phyloP scores from a whole-genome alignment of 2,797 vertebrate species.

The Bovichtus diacanthus region DNA sequence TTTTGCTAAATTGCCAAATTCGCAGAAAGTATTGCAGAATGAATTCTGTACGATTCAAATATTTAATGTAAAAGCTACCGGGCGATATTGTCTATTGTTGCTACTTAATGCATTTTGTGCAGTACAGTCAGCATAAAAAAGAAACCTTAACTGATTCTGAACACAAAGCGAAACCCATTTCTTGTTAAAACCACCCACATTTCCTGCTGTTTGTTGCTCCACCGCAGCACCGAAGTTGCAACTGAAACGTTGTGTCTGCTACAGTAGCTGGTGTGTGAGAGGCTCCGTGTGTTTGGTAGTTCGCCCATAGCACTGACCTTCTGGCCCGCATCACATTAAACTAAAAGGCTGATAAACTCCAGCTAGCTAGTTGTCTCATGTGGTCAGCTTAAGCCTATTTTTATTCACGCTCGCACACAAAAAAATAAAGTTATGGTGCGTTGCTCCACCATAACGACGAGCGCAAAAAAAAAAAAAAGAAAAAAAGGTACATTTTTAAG shows the following conservation, averaged over 20 bases:
- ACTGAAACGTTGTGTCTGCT: slow-evolving; percentile 68
- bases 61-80: not conserved
- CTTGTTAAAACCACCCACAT: slow-evolving; percentile 91
- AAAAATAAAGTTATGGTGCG: slow-evolving; percentile 47
- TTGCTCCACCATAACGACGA: slow-evolving; percentile 61
- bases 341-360: slow-evolving; percentile 55
- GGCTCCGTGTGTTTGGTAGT: slow-evolving; percentile 4
- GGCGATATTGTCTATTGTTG: slow-evolving; percentile 15
- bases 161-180: slow-evolving; percentile 84
- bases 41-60: not conserved
- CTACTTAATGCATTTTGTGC: slow-evolving; percentile 47
- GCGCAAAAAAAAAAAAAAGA: too few species aligned
- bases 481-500: slow-evolving; percentile 14
- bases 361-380: slow-evolving; percentile 20
- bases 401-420: slow-evolving; percentile 34
- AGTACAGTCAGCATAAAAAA: slow-evolving; percentile 71
- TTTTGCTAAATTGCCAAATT: not conserved
- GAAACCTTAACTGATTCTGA: slow-evolving; percentile 75
- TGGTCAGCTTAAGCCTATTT: slow-evolving; percentile 56
- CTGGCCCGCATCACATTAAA: slow-evolving; percentile 20
- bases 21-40: too few species aligned
- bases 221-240: slow-evolving; percentile 81
- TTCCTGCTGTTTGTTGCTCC: slow-evolving; percentile 87
- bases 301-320: slow-evolving; percentile 44
- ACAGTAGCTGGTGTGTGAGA: slow-evolving; percentile 29